Evolutionary conservation across 2,113 vertebrate genomes (phyloP), one percentile per base, ranked within the genome.

Genomic region (Oryzias celebensis): DNA sequence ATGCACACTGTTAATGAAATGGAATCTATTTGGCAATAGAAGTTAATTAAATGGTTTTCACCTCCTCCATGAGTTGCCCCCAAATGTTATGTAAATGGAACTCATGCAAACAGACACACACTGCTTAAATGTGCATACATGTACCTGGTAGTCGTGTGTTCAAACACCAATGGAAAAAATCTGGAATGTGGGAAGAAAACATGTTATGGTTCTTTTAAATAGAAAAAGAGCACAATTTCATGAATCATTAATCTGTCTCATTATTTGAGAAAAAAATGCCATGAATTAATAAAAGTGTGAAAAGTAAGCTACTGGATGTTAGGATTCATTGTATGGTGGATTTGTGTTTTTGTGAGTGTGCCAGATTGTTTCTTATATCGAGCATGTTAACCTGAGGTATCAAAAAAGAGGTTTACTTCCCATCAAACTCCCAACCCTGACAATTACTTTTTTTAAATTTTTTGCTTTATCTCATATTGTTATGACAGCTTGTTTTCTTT

Each of bases 1-100:
- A 58, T 20, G 20, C 15, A 67, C 58, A 57, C 49, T 41, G 41
- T 65, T 54, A 67, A 75, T 58, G 12, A 22, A 75, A 46, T 65
- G 51, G 51, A 69, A 73, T 80, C 75, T 72, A 62, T 73, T 65
- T 66, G 65, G 75, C 45, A 63, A 68, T 70, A 52, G 65, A 68
- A 85, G 78, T 74, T 78, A 84, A 85, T 88, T 77, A 83, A 87
- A 85, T 61, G 44, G 3, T 67, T 60, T 26, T 2, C 17, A 50
- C 48, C 51, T 12, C 24, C 49, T 43, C 56, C 23, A 15, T 51
- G 43, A 59, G 51, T 54, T 44, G 43, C 15, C 50, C 26, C 28
- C 28, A 71, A 75, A 80, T 59, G 55, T 44, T 23, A 78, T 81
- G 68, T 68, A 83, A 85, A 87, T 83, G 86, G 71, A 78, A 59